Evolutionary conservation across 2,888 invertebrate species (phyloP), one percentile per base, ranked within the genome.

Genomic region (Orthonevra nobilis): DNA sequence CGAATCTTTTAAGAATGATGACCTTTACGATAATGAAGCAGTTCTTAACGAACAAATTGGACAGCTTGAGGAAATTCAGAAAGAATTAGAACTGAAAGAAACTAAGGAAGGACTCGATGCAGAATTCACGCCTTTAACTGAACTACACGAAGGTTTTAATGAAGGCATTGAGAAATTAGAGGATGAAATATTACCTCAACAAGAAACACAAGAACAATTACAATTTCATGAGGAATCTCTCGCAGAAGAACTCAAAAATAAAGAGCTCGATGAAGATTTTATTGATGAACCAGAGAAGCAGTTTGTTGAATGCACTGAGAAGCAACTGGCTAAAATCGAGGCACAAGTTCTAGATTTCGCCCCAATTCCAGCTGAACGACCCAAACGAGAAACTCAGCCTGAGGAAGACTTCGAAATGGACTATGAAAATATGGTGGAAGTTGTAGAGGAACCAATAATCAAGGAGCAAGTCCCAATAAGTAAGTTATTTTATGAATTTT

Each of bases 401-500:
- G 1, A 28, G 7, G 32, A 66, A 1, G 28, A 26, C 2, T 17
- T 28, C 30, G 61, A 36, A 7, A 36, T 50, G 1, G 64, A 77
- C 10, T 64, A 64, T 4, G 77, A 77, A 26, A 46, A 77, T 40
- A 20, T 79, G 14, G 66, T 56, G 4, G 79, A 79, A 38, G 68
- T 79, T 1, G 60, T 42, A 7, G 79, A 79, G 36, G 66, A 64
- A 7, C 9, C 48, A 6, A 79, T 79, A 9, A 23, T 79, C 15
- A 79, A 79, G 79, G 79, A 79, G 14, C 54, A 68, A 17, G 66
- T 79, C 19, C 36, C 42, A 73, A 66, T 66, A 72, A 66, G 79
- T 79, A 30, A 79, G 79, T 70, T 6, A 20, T 9, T 17, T 12
- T 40, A 10, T 23, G 4, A 14, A 15, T 14, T 52, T 38, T 7